Evolutionary conservation across 2,888 invertebrate genomes (phyloP), one percentile per base, ranked within the genome.

Genomic region (Drosophila vallismaia): DNA sequence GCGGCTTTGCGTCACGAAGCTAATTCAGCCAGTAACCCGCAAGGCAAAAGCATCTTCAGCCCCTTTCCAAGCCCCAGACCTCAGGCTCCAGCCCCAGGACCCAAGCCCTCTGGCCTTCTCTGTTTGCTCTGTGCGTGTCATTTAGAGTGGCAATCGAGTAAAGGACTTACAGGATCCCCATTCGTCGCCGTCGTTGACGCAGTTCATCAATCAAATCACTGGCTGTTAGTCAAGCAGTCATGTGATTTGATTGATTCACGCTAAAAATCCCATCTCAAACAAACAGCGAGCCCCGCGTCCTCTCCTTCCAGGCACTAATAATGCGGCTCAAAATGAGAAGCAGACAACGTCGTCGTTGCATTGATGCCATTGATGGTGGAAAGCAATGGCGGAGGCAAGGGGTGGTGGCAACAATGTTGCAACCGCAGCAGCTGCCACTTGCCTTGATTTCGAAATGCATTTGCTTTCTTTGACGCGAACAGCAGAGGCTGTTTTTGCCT

Each of bases 191-290:
- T 29, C 53, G 38, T 44, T 71, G 84, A 49, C 67, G 74, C 75
- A 82, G 86, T 85, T 85, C 86, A 85, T 86, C 85, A 85, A 85
- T 86, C 86, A 85, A 84, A 86, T 85, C 84, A 79, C 60, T 86
- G 86, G 78, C 83, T 84, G 84, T 83, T 86, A 86, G 82, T 84
- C 84, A 84, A 74, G 79, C 85, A 86, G 86, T 86, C 85, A 82
- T 86, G 79, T 85, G 86, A 82, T 85, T 85, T 85, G 85, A 86
- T 85, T 85, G 85, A 85, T 85, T 82, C 84, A 71, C 83, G 80
- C 84, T 86, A 77, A 83, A 87, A 87, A 79, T 76, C 87, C 73
- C 45, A 56, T 57, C 58, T 52, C 74, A 74, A 74, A 68, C 74
- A 74, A 74, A 68, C 63, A 58, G 45, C 74, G 54, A 52, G 58